Base-by-base conservation (phyloP, 2,797 vertebrate genomes). In the Spinibarbus caldwelli region DNA sequence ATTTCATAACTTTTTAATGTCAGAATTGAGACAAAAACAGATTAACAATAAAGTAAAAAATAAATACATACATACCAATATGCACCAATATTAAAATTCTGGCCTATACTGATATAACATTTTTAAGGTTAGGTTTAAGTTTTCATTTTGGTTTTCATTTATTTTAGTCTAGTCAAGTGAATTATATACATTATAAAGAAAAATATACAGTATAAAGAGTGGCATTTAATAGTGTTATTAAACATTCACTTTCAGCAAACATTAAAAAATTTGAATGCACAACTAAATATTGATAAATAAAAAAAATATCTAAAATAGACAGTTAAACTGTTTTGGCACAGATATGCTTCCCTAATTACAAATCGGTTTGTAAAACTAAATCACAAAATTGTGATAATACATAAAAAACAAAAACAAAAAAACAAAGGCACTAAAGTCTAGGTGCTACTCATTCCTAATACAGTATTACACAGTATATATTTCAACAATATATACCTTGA, bases 311-410 rank as follows among this genome's bases (percentile, higher is more conserved):
- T 59, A 26, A 26, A 9, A 59, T 10, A 57, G 34, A 14, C 14
- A 2, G 0, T 34, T 75, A 34, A 36, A 36, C 12, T 4, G 4
- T 26, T 41, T 17, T 57, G 49, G 4, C 21, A 54, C 10, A 1
- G 12, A n/a, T 38, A 26, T 38, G 14, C 34, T 26, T 77, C 23
- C 23, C 23, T 62, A 29, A 78, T 43, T 26, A 78, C 52, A 29
- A 78, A 78, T 72, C 3, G 4, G 34, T 78, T 62, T 62, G 52
- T 78, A 41, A 54, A 54, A 76, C 11, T 36, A 76, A 14, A 41
- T 29, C 4, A 6, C 7, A 59, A 59, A 17, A 41, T 14, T 19
- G 36, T 76, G 1, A 4, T 36, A 23, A 62, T 19, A 3, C 14
- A 59, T 10, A 5, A n/a, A 54, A 36, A 19, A n/a, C n/a, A 62